Base-by-base conservation (phyloP, 2,888 invertebrate genomes). In the Chouioia cunea region DNA sequence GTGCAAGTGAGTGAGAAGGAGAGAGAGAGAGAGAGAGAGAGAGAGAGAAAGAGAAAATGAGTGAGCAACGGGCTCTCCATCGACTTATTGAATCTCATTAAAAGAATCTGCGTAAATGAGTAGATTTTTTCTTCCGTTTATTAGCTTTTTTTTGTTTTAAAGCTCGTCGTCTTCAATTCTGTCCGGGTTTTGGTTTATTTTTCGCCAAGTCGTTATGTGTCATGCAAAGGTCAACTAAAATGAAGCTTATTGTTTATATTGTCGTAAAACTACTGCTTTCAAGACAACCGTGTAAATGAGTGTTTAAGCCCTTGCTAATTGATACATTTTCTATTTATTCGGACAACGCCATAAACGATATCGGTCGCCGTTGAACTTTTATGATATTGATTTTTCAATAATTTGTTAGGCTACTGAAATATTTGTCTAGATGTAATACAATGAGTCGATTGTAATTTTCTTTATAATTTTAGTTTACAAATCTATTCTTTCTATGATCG, bases 71-170 rank as follows among this genome's bases (percentile, higher is more conserved):
- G 1, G 12, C 27, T 47, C 53, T 50, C 46, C 54, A 14, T 52
- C 27, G 22, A 69, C 60, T 47, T 65, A 60, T 48, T 20, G 67
- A 72, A 72, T 72, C 68, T 72, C 72, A 65, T 71, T 59, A 64
- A 48, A 48, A 47, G 53, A 68, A 64, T 71, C 53, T 67, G 64
- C 58, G 58, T 64, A 67, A 67, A 43, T 14, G 46, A 58, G 23
- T 58, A 53, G 20, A 50, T 47, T 27, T 58, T 59, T 50, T 50
- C 16, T 46, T 68, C 22, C 46, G 16, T 18, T 68, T 44, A 10
- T 68, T 53, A 65, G 60, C 20, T 65, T 12, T 56, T 65, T 50
- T 15, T 54, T 27, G 50, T 62, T 52, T 52, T 62, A 43, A 8
- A 18, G 15, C 58, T 56, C 57, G 56, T 18, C 16, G 2, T 67